Percentiles rank a stretch among this genome's conserved stretches.
These are phyloP conservation scores for Spodoptera frugiperda DNA, from an alignment of 1,140 invertebrate species.

Conservation along the genomic window DNA sequence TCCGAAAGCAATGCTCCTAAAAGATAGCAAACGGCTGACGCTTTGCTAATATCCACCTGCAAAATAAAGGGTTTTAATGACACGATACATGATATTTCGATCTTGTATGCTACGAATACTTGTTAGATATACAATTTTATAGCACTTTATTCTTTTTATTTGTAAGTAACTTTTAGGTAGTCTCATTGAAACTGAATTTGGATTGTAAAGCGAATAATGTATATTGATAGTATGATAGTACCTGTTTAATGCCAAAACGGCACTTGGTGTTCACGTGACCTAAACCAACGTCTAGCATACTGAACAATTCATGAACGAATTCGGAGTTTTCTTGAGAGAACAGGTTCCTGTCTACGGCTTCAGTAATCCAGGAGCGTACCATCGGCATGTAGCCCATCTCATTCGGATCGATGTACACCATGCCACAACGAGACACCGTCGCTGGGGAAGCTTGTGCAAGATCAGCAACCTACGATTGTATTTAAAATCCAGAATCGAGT, in stretches of 20 bases:
- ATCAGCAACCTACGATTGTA: conserved; percentile 90
- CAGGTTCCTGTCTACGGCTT: conserved; percentile 68
- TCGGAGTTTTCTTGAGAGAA: conserved; percentile 85
- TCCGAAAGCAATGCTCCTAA: conserved; percentile 89
- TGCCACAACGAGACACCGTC: conserved; percentile 94
- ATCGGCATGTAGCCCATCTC: conserved; percentile 88
- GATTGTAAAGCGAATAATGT: too few species aligned
- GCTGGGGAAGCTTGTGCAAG: conserved; percentile 95
- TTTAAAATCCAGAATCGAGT: not conserved
- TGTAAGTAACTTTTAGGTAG: too few species aligned
- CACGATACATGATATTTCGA: too few species aligned
- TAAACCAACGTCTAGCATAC: conserved; percentile 86
- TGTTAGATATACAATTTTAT: conserved; percentile 1
- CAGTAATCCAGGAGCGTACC: conserved; percentile 76
- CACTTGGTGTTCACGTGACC: conserved; percentile 81
- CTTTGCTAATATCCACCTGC: conserved; percentile 94
- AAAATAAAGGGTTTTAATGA: not conserved
- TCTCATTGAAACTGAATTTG: too few species aligned
- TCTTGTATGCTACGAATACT: not conserved
- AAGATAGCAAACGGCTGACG: conserved; percentile 90
- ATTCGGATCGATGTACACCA: conserved; percentile 96
- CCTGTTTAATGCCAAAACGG: conserved; percentile 78
- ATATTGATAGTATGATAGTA: conserved; percentile 30
- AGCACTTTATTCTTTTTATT: too few species aligned
- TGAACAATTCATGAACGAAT: conserved; percentile 87